These are phyloP conservation scores for Mesocentrotus franciscanus DNA, from an alignment of 53 echinoderm and acorn worm genomes.

Conservation along the genomic window DNA sequence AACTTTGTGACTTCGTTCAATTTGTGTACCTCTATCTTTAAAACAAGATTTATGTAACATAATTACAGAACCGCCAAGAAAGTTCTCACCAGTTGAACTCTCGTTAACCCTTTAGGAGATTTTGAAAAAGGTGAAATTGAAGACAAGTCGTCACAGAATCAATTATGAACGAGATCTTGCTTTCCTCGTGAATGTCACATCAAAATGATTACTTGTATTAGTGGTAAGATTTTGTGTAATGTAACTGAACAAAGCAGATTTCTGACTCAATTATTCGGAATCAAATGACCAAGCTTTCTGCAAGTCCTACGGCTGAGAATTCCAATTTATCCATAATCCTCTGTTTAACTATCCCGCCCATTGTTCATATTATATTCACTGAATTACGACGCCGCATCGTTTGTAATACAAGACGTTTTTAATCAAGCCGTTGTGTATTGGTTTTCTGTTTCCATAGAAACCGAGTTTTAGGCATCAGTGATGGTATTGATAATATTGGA, in stretches of 20 bases:
- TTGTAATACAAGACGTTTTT: constrained; percentile 25
- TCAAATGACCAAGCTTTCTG: neutral
- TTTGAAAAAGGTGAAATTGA: neutral
- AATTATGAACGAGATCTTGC: neutral
- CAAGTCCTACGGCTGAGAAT: neutral
- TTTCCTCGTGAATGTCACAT: neutral
- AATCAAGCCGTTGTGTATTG: constrained; percentile 42
- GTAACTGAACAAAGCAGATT: too few species aligned
- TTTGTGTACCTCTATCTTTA: too few species aligned
- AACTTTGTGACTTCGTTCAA: too few species aligned
- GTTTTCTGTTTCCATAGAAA: constrained; percentile 69
- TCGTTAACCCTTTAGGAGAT: neutral
- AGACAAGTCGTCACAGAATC: neutral
- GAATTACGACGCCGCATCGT: neutral
- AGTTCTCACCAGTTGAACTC: neutral
- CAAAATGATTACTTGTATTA: neutral
- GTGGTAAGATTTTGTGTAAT: neutral
- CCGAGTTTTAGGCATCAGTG: constrained; percentile 79
- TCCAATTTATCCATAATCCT: neutral
- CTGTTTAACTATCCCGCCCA: neutral
- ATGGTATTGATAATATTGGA: constrained; percentile 80
- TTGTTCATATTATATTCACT: neutral
- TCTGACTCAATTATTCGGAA: neutral
- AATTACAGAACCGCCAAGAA: neutral
- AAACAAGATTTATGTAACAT: too few species aligned